These are phyloP conservation scores for Aldabrachelys gigantea DNA, from an alignment of 2,113 vertebrate species.

Conservation along the genomic window DNA sequence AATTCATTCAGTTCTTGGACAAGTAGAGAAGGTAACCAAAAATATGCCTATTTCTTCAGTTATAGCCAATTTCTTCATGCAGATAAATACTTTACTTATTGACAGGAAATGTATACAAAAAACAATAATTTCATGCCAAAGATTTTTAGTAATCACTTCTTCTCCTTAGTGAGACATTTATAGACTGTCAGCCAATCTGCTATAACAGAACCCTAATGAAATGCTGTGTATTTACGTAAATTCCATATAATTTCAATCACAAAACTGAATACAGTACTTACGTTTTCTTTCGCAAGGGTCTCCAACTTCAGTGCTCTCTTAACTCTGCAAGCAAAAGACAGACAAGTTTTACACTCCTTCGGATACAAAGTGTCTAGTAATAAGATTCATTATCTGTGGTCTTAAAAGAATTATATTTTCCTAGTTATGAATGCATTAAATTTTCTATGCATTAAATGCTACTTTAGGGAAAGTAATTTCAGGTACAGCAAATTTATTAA, in stretches of 20 bases:
- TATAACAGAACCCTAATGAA: neutral
- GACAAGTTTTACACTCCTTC: slow-evolving; percentile 40
- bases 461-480: slow-evolving; percentile 1
- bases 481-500: slow-evolving; percentile 9
- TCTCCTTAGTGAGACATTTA: slow-evolving; percentile 14
- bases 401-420: slow-evolving; percentile 2
- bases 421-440: neutral
- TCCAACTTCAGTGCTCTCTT: slow-evolving; percentile 82
- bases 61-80: slow-evolving; percentile 43
- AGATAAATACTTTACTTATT: slow-evolving; percentile 25
- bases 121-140: slow-evolving; percentile 37
- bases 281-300: slow-evolving; percentile 51
- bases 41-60: slow-evolving; percentile 19
- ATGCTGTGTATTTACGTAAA: neutral
- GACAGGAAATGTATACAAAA: slow-evolving; percentile 44
- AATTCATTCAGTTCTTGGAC: slow-evolving; percentile 67
- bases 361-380: slow-evolving; percentile 37
- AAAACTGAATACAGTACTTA: slow-evolving; percentile 75
- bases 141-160: slow-evolving; percentile 44
- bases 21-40: slow-evolving; percentile 59
- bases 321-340: slow-evolving; percentile 78
- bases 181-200: slow-evolving; percentile 4
- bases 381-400: neutral
- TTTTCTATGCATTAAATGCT: neutral
- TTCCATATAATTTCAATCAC: slow-evolving; percentile 5